Evolutionary conservation across 2,113 vertebrate species (phyloP).

Genomic region (Bagarius yarrelli): DNA sequence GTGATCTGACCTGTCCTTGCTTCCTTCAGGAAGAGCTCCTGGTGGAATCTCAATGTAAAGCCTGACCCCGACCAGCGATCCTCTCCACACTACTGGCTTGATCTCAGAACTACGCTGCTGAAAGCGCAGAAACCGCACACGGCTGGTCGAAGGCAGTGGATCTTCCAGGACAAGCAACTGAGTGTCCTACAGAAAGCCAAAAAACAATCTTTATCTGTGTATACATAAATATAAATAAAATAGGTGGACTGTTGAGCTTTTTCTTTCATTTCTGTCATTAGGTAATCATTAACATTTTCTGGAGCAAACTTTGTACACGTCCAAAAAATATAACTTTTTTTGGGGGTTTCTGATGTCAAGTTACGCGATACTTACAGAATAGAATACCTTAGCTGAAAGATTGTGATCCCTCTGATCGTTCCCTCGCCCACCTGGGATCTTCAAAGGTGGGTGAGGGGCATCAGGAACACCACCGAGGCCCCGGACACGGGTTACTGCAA

Average conservation of each 20-base stretch:
- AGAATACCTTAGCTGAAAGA: conserved; percentile 96
- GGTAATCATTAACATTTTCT: background rate
- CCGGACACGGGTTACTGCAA: conserved; percentile 98
- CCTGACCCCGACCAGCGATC: conserved; percentile 81
- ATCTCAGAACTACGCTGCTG: conserved; percentile 84
- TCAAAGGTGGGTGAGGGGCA: conserved; percentile 99
- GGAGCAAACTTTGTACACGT: background rate
- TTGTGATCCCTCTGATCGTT: conserved; percentile 99
- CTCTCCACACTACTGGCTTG: conserved; percentile 86
- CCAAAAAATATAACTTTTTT: no score
- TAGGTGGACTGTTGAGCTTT: background rate
- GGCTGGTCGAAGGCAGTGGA: conserved; percentile 76
- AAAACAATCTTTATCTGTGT: no score
- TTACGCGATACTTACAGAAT: conserved; percentile 83
- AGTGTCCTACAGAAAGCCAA: conserved; percentile 76
- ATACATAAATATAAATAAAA: background rate
- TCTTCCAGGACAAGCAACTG: conserved; percentile 97
- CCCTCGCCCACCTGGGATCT: conserved; percentile 99
- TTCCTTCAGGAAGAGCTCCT: conserved; percentile 91
- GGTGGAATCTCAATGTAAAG: conserved; percentile 91
- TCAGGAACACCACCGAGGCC: conserved; percentile 99
- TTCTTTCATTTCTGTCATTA: background rate
- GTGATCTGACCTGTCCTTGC: conserved; percentile 88
- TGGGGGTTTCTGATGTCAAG: background rate
- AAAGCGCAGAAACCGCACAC: conserved; percentile 87